Evolutionary conservation across 92 coral and sea anemone species (phyloP), one percentile per base, ranked within the genome.

Genomic region (Ricordea florida): DNA sequence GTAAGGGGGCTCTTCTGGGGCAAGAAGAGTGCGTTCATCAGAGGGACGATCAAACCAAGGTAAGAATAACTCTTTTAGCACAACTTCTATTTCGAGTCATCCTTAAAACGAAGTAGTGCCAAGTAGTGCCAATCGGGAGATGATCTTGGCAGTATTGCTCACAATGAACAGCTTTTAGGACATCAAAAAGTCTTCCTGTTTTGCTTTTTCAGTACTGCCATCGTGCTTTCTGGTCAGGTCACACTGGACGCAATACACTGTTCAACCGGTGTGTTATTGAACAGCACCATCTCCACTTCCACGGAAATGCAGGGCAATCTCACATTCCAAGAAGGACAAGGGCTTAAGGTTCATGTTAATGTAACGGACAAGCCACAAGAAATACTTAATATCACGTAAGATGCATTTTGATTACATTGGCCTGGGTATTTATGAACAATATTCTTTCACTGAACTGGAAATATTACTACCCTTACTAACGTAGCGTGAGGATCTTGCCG

Each of bases 341-440:
- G 56, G 24, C 30, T 87, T 0, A 87, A 76, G 47, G 23, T 73
- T 21, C 72, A 87, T 46, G 8, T 74, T 57, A 76, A 87, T 37
- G 72, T 87, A 59, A 47, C 69, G 20, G 92, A 87, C 18, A 82
- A 72, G 50, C 92, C 92, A 27, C 88, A 82, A 41, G 88, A 87
- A 72, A 75, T 82, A 33, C 66, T 87, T 43, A 81, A 87, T 53
- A 37, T 87, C 52, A 66, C 92, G 92, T 87, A 87, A 87, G 92
- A 15, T n/a, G n/a, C n/a, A n/a, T n/a, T n/a, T n/a, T n/a, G n/a
- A n/a, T n/a, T n/a, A n/a, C n/a, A n/a, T n/a, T n/a, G n/a, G n/a
- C n/a, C n/a, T n/a, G n/a, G n/a, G n/a, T n/a, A n/a, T n/a, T n/a
- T n/a, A n/a, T n/a, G n/a, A n/a, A n/a, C n/a, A n/a, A n/a, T n/a